Evolutionary conservation across 92 coral and sea anemone species (phyloP).

Genomic region (Epizoanthus stellaris): DNA sequence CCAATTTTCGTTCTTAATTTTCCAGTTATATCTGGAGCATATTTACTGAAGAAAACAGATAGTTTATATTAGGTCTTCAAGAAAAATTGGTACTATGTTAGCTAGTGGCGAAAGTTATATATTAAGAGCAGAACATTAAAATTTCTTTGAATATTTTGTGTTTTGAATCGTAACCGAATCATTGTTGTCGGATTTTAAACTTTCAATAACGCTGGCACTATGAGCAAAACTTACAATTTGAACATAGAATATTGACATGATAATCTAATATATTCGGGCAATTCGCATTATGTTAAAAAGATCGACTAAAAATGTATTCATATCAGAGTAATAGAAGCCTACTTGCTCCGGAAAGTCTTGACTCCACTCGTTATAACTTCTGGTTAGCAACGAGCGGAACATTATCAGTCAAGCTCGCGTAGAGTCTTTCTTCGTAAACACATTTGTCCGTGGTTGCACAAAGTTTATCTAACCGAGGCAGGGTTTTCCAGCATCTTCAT

Average conservation of each 20-base stretch:
- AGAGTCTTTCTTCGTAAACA: neutral
- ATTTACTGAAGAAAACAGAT: neutral
- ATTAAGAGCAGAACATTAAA: neutral
- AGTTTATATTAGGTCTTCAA: neutral
- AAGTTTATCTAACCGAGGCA: slow-evolving; percentile 63
- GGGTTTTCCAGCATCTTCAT: slow-evolving; percentile 97
- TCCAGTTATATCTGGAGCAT: neutral
- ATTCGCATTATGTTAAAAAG: slow-evolving; percentile 20
- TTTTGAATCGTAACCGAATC: slow-evolving; percentile 3
- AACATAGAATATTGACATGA: neutral
- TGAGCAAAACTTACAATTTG: neutral
- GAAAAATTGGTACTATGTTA: neutral
- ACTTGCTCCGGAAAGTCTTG: neutral
- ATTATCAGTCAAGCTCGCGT: neutral
- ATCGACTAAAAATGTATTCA: slow-evolving; percentile 17
- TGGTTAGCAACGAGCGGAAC: slow-evolving; percentile 10
- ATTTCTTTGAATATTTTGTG: slow-evolving; percentile 11
- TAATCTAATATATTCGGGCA: slow-evolving; percentile 9
- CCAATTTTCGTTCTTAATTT: neutral
- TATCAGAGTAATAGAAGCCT: neutral
- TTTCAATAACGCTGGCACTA: neutral
- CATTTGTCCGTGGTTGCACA: neutral
- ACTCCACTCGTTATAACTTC: neutral
- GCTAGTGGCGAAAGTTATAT: neutral
- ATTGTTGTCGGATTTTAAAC: neutral